Conservation (phyloP, 2,797 vertebrate species). For the Xyrichtys novacula region DNA sequence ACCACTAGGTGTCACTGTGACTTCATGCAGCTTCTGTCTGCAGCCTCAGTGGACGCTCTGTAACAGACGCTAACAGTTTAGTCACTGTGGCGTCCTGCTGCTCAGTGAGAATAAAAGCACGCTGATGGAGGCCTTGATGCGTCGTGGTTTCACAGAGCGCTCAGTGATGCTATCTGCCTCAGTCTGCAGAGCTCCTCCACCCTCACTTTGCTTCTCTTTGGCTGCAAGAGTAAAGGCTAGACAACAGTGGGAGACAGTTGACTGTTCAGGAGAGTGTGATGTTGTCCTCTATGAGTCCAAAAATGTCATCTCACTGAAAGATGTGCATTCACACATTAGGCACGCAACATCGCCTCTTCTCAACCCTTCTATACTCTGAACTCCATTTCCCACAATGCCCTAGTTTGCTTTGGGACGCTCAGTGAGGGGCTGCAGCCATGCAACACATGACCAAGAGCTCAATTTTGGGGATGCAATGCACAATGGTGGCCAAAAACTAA, state of each 20-base stretch:
- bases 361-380: neutral
- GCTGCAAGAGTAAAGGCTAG: too few species aligned
- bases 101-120: slow-evolving; percentile 37
- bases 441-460: too few species aligned
- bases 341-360: too few species aligned
- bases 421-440: too few species aligned
- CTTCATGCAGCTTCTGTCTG: slow-evolving; percentile 10
- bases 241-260: too few species aligned
- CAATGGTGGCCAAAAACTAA: too few species aligned
- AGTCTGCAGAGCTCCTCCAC: neutral
- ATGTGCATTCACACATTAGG: too few species aligned
- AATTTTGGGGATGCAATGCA: too few species aligned
- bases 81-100: slow-evolving; percentile 34
- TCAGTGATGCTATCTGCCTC: slow-evolving; percentile 29
- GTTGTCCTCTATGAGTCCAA: too few species aligned
- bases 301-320: too few species aligned
- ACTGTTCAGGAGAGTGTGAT: too few species aligned
- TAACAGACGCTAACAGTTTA: slow-evolving; percentile 18
- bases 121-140: slow-evolving; percentile 31
- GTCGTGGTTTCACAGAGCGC: slow-evolving; percentile 18
- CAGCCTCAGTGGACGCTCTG: slow-evolving; percentile 6
- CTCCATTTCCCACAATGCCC: neutral
- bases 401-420: neutral
- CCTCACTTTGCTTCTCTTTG: neutral
- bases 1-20: slow-evolving; percentile 59